Evolutionary conservation across 2,113 vertebrate genomes (phyloP).

Genomic region (Opisthocomus hoazin): DNA sequence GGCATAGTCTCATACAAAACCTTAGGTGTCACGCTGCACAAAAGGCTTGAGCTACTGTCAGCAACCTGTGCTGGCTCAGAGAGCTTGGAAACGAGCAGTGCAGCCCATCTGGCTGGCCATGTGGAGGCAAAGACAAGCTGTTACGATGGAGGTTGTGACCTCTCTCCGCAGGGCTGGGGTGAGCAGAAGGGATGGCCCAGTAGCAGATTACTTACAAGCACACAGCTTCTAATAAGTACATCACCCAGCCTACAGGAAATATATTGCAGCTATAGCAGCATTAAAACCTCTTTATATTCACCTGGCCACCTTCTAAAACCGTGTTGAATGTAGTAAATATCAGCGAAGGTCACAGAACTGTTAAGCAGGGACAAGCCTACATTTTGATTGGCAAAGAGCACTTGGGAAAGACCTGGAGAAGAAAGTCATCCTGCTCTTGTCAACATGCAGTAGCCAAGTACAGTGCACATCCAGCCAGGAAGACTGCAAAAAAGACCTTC

Average conservation of each 20-base stretch:
- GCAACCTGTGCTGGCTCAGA: not conserved
- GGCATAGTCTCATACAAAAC: not conserved
- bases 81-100: not conserved
- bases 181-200: not conserved
- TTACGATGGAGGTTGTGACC: not conserved
- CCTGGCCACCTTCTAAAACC: not conserved
- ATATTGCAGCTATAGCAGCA: not conserved
- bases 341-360: not conserved
- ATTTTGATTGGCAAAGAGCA: not conserved
- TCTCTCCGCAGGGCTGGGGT: not conserved
- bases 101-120: not conserved
- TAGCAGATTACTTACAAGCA: not conserved
- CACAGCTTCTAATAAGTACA: not conserved
- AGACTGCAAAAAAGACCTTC: slow-evolving; percentile 14
- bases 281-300: not conserved
- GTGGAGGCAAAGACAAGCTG: not conserved
- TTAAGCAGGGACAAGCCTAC: fast-evolving
- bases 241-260: not conserved
- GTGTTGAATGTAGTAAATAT: not conserved
- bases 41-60: not conserved
- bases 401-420: not conserved
- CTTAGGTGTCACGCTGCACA: not conserved
- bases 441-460: not conserved
- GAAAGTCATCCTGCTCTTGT: not conserved
- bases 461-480: not conserved